phyloP scores from a whole-genome alignment of 2,113 vertebrate genomes.

The Neolamprologus modestus region DNA sequence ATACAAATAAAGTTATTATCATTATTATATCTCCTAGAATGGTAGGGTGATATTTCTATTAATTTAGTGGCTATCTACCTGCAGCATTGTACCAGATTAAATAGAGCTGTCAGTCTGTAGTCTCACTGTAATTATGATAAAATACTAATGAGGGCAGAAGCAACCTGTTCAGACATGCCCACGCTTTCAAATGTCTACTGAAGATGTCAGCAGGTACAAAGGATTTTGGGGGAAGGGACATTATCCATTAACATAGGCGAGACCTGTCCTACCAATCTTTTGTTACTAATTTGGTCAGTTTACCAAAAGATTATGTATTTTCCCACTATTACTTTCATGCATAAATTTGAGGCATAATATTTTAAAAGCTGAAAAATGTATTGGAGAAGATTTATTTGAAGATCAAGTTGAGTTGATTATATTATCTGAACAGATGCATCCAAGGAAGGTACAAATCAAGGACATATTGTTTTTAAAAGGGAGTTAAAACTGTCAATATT shows the following conservation, averaged over 20 bases:
- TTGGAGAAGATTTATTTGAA: not conserved
- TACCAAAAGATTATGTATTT: not conserved
- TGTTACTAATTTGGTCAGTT: not conserved
- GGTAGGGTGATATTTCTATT: not conserved
- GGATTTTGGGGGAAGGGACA: conserved; percentile 24
- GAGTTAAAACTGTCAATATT: not conserved
- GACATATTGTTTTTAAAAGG: not conserved
- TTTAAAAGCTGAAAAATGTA: not conserved
- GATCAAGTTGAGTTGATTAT: not conserved
- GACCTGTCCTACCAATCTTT: not conserved
- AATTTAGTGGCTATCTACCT: not conserved
- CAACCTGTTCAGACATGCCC: conserved; percentile 49
- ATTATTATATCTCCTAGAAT: not conserved
- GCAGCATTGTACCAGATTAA: conserved; percentile 29
- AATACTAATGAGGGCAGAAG: conserved; percentile 58
- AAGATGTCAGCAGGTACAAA: conserved; percentile 61
- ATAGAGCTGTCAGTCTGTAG: conserved; percentile 49
- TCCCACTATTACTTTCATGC: not conserved
- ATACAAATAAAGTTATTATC: not conserved
- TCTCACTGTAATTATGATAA: conserved; percentile 58
- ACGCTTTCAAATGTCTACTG: conserved; percentile 43
- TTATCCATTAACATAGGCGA: not conserved
- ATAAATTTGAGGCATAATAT: not conserved
- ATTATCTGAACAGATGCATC: not conserved
- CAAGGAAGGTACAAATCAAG: not conserved